Base-by-base conservation (phyloP, 23 tunicate species). In the Halocynthia aurantium region DNA sequence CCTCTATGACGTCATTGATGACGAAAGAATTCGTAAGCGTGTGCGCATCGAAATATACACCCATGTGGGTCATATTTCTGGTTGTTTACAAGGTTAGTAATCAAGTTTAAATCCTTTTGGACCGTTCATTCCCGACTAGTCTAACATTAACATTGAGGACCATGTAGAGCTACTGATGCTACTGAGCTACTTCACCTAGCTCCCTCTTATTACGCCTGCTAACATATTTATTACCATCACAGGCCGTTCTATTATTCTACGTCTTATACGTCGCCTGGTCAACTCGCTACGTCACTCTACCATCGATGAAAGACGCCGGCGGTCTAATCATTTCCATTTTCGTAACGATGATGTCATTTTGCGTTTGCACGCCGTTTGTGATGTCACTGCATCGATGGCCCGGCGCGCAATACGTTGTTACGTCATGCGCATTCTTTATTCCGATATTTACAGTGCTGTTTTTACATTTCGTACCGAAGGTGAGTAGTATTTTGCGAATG, bases 251-350 rank as follows among this genome's bases (percentile, higher is more conserved):
- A 2, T 18, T 74, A 8, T 74, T 54, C 31, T 74, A 74, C 40
- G 56, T 74, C 78, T 4, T 74, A 7, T 74, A 74, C 21, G 78
- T 74, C 6, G 90, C 90, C 21, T 85, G 90, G 90, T 79, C 76
- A 61, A 85, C 84, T 0, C 66, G 90, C 11, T 76, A 85, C 55
- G 90, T 85, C 6, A 74, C 84, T 0, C 55, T 85, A 19, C 75
- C 81, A 0, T 58, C 79, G 18, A 64, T 85, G 71, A 85, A 80
- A 50, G 90, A 85, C 67, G 78, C 78, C 63, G 78, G 78, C 56
- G 78, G 78, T 51, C 31, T 74, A 44, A 74, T 74, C 56, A 74
- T 74, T 21, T 53, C 60, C 12, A 53, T 74, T 54, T 74, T 74
- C 40, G 64, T 18, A 62, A 74, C 78, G 19, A 8, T 74, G 10